Evolutionary conservation across 2,113 vertebrate species (phyloP).

Genomic region (Cavia aperea): DNA sequence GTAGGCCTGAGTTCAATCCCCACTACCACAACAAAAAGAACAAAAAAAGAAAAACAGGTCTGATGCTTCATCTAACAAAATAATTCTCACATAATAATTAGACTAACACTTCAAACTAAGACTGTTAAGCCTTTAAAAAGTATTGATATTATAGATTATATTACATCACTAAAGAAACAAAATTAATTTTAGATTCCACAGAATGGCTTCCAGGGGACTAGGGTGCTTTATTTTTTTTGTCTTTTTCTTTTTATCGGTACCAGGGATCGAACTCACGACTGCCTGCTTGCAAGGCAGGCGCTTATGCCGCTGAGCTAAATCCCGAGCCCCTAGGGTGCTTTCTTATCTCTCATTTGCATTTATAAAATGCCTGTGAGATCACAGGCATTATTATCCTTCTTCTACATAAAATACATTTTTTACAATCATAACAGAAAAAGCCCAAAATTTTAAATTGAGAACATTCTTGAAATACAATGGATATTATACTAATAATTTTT

Average conservation of each 20-base stretch:
- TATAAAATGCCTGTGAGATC: background rate
- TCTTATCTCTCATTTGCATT: background rate
- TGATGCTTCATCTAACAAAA: constrained; percentile 39
- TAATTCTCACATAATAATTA: constrained; percentile 29
- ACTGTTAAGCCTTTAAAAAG: background rate
- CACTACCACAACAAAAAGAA: background rate
- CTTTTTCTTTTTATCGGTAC: too few relatives aligned
- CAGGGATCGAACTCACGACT: too few relatives aligned
- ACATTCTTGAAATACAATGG: constrained; percentile 26
- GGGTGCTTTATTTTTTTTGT: background rate
- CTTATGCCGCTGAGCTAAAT: too few relatives aligned
- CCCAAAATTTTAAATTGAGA: constrained; percentile 32
- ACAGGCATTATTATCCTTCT: background rate
- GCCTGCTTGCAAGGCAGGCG: too few relatives aligned
- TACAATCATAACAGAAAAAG: background rate
- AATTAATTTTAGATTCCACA: background rate
- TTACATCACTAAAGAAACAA: background rate
- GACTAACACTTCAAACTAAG: constrained; percentile 15
- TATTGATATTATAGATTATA: background rate
- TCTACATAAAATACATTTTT: background rate
- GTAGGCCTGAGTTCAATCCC: background rate
- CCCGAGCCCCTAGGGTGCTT: too few relatives aligned
- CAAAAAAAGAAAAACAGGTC: background rate
- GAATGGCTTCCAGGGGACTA: background rate
- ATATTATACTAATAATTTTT: background rate